A percentile compares a stretch with the other conserved stretches of the same genome.
phyloP scores from a whole-genome alignment of 2,797 vertebrate species.

The Lutjanus campechanus region DNA sequence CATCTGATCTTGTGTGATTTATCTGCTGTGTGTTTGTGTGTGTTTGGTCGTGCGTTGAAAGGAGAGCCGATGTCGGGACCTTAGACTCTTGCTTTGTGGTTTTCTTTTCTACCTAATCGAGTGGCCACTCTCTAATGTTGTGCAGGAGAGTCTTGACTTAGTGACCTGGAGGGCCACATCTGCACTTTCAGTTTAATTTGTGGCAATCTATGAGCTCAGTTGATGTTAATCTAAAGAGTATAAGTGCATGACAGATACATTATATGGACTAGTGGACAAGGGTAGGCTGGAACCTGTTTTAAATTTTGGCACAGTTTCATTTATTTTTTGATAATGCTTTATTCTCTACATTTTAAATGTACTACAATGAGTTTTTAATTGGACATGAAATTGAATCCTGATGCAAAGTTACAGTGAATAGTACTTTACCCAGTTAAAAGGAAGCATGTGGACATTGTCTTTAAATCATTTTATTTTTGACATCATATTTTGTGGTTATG shows the following conservation, averaged over 20 bases:
- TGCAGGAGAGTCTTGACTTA: constrained; percentile 27
- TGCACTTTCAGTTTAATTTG: constrained; percentile 1
- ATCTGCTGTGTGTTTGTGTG: constrained; percentile 61
- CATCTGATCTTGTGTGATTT: constrained; percentile 80
- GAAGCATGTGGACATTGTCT: too few species aligned
- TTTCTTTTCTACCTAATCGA: constrained; percentile 57
- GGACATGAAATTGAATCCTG: too few species aligned
- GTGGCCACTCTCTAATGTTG: constrained; percentile 57
- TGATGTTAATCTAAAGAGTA: not conserved
- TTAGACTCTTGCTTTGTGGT: constrained; percentile 58
- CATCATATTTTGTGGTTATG: too few species aligned
- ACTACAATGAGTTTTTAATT: too few species aligned
- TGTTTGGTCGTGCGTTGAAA: constrained; percentile 67
- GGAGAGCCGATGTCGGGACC: constrained; percentile 58
- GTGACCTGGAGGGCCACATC: constrained; percentile 26
- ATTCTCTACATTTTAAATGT: not conserved
- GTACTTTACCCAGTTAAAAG: too few species aligned
- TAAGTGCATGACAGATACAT: not conserved
- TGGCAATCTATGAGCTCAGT: not conserved
- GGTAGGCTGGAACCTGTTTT: not conserved
- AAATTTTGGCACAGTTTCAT: not conserved
- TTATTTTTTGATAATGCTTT: not conserved
- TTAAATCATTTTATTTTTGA: too few species aligned
- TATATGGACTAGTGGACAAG: not conserved
- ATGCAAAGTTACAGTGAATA: too few species aligned